phyloP scores from a whole-genome alignment of 1,140 invertebrate species.

The Psix sp. region DNA sequence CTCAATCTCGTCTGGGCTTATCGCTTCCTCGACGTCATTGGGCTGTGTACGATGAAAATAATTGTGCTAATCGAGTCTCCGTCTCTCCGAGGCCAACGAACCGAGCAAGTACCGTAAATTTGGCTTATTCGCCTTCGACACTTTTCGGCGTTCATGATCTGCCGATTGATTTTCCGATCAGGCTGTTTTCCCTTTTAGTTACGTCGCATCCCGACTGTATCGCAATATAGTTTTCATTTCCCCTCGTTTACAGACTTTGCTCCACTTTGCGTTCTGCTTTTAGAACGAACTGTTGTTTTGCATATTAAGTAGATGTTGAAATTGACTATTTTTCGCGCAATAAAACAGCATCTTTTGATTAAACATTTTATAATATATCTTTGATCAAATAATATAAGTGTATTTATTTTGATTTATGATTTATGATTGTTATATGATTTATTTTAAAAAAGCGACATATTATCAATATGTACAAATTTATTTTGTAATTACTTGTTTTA shows the following conservation, averaged over 20 bases:
- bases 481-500: no score
- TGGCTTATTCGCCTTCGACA: conserved; percentile 6
- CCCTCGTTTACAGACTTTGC: conserved; percentile 17
- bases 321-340: conserved; percentile 4
- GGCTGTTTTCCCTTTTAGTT: no score
- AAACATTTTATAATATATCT: no score
- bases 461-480: no score
- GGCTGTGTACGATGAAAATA: conserved; percentile 41
- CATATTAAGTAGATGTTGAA: conserved; percentile 1
- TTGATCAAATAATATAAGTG: no score
- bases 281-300: conserved; percentile 13
- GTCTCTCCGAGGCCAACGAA: conserved; percentile 28
- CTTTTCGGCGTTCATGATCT: no score
- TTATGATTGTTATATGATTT: no score
- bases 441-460: no score
- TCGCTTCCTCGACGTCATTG: conserved; percentile 33
- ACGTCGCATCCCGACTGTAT: no score
- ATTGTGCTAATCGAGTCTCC: conserved; percentile 30
- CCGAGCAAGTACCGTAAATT: conserved; percentile 26
- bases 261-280: conserved; percentile 21
- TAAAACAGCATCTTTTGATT: no score
- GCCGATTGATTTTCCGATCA: no score
- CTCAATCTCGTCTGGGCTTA: conserved; percentile 37
- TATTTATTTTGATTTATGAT: no score
- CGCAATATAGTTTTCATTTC: conserved; percentile 15